These are phyloP conservation scores for Drosophila micromelanica DNA, from an alignment of 1,140 invertebrate genomes.

Conservation along the genomic window DNA sequence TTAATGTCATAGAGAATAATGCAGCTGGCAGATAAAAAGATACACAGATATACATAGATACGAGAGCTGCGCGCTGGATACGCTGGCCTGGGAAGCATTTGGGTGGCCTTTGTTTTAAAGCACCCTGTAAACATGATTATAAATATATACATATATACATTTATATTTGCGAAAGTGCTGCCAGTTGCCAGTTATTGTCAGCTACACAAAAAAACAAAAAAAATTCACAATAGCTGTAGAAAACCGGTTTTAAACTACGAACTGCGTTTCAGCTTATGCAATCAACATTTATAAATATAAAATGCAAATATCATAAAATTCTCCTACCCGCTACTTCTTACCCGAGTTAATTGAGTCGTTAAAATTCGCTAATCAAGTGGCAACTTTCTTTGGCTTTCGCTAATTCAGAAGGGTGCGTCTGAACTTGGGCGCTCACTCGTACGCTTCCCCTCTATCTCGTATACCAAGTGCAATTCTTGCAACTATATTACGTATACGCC, in stretches of 20 bases:
- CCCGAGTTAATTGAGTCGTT: conserved; percentile 34
- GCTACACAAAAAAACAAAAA: conserved; percentile 22
- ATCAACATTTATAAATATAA: conserved; percentile 48
- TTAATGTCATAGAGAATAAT: conserved; percentile 44
- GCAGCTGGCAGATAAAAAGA: conserved; percentile 22
- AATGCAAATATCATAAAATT: conserved; percentile 36
- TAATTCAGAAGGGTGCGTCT: too few relatives aligned
- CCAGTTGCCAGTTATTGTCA: conserved; percentile 17
- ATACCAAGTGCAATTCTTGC: conserved; percentile 20
- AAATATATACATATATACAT: conserved; percentile 11
- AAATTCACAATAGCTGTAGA: conserved; percentile 23
- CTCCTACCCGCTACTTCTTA: not conserved
- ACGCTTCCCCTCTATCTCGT: not conserved
- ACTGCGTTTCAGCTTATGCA: conserved; percentile 51
- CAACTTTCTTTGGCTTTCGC: conserved; percentile 30
- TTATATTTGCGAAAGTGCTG: conserved; percentile 45
- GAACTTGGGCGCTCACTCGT: not conserved
- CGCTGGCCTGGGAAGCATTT: conserved; percentile 33
- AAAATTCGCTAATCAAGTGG: conserved; percentile 32
- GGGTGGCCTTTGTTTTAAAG: conserved; percentile 35
- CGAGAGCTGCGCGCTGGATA: conserved; percentile 1
- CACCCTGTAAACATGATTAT: conserved; percentile 42
- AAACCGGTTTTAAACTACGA: conserved; percentile 39
- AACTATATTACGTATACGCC: conserved; percentile 46
- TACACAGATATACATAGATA: conserved; percentile 5